Base-by-base conservation (phyloP, 2,888 invertebrate species). In the Ceraclea dissimilis region DNA sequence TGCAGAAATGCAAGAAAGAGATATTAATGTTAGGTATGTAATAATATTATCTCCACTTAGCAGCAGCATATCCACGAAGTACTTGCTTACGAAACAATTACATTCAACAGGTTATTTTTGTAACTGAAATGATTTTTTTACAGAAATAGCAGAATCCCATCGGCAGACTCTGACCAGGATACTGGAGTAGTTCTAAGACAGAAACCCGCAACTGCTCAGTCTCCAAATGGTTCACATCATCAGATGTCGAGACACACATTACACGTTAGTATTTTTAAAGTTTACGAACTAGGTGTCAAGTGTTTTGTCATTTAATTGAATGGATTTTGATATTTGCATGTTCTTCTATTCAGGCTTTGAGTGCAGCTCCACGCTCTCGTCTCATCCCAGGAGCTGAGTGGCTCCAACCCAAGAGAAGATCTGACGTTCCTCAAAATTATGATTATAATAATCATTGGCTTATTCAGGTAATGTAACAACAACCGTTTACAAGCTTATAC, bases 371-470 rank as follows among this genome's bases (percentile, higher is more conserved):
- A 2, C 84, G 87, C 57, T 83, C 86, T 18, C 83, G 88, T 66
- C 80, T 88, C 67, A 84, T 88, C 60, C 81, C 83, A 26, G 82
- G 78, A 61, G 78, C 83, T 52, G 85, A 86, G 59, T 88, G 90
- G 84, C 79, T 88, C 65, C 86, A 84, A 66, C 78, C 83, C 48
- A 80, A 85, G 65, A 78, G 81, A 56, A 76, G 79, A 58, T 72
- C 75, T 2, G 76, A 82, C 65, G 79, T 82, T 0, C 61, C 60
- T 17, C 71, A 77, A 18, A 79, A 79, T 64, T 84, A 82, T 64
- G 85, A 84, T 67, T 86, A 87, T 66, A 82, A 81, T 66, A 90
- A 93, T 65, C 93, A 95, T 69, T 94, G 94, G 94, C 78, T 95
- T n/a, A 85, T 92, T 68, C 88, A 88, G 78, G 87, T 86, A 65